Conservation (phyloP, 2,888 invertebrate genomes). For the Noctua pronuba region DNA sequence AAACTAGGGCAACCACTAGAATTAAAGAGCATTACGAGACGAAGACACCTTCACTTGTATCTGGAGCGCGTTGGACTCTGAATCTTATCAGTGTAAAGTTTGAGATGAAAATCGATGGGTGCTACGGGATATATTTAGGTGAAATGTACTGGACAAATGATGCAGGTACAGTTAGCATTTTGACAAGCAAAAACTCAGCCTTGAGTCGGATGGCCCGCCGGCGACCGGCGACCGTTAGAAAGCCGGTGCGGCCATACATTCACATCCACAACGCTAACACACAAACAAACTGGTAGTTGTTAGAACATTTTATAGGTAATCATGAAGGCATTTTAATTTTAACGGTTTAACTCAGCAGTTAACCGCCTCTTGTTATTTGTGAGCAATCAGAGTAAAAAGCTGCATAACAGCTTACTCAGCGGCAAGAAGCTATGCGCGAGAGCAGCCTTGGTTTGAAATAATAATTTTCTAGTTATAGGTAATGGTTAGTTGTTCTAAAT, state of each 20-base stretch:
- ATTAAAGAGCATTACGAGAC: constrained; percentile 49
- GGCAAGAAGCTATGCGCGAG: background rate
- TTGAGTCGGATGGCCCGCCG: constrained; percentile 68
- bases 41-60: constrained; percentile 43
- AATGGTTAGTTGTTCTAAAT: background rate
- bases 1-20: constrained; percentile 53
- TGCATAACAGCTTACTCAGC: background rate
- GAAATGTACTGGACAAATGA: constrained; percentile 76
- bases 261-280: constrained; percentile 63
- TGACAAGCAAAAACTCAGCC: constrained; percentile 86
- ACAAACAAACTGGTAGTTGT: constrained; percentile 60
- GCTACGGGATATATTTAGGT: constrained; percentile 67
- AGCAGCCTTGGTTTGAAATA: background rate
- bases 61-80: constrained; percentile 26
- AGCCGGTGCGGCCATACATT: constrained; percentile 72
- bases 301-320: constrained; percentile 62
- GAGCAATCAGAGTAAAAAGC: constrained; percentile 18
- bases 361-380: constrained; percentile 21
- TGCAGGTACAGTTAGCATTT: constrained; percentile 84
- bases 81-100: constrained; percentile 56
- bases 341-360: constrained; percentile 50
- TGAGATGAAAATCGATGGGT: constrained; percentile 70
- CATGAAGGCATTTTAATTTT: constrained; percentile 62
- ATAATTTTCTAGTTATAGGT: background rate
- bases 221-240: constrained; percentile 80